Conservation (phyloP, 30 jellyfish, hydroid and myxozoan species). For the Aurelia sp. region DNA sequence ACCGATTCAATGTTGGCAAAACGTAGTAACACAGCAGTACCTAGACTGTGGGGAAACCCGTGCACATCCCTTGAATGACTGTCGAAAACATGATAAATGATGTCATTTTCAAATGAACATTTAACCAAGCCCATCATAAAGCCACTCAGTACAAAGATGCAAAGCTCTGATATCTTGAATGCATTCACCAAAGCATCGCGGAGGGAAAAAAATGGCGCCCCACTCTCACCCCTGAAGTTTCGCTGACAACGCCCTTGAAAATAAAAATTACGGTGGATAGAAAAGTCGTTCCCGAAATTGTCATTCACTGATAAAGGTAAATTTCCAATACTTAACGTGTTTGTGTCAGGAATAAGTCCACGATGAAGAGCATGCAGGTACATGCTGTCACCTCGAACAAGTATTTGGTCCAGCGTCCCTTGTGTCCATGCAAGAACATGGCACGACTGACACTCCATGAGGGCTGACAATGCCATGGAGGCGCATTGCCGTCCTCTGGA, state of each 20-base stretch:
- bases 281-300: neutral
- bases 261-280: neutral
- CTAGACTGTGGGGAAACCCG: neutral
- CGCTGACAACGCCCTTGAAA: too few species aligned
- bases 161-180: neutral
- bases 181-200: too few species aligned
- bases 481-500: too few species aligned
- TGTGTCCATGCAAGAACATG: too few species aligned
- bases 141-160: neutral
- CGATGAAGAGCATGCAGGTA: neutral
- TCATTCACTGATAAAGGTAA: neutral
- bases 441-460: too few species aligned
- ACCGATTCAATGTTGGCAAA: neutral
- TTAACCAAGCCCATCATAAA: neutral
- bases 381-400: neutral
- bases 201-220: too few species aligned
- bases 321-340: neutral
- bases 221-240: too few species aligned
- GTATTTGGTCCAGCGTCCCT: too few species aligned
- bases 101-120: neutral
- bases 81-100: neutral
- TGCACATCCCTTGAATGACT: neutral
- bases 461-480: too few species aligned
- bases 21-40: neutral
- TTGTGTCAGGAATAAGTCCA: slow-evolving; percentile 3